Evolutionary conservation across 1,140 invertebrate species (phyloP).

Genomic region (Megalopta genalis): DNA sequence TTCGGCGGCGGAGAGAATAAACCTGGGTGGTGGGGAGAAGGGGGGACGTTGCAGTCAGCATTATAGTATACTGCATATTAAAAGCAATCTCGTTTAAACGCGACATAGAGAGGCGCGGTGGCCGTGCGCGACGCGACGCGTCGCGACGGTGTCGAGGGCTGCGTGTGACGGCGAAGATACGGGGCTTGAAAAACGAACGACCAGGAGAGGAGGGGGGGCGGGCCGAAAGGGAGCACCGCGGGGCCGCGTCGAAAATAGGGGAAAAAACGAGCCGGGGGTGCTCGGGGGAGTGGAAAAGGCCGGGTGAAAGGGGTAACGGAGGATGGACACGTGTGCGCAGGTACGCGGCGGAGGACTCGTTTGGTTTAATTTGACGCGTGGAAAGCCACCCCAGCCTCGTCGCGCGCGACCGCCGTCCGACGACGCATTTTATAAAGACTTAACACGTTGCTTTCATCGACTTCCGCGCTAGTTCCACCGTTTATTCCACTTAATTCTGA

Average conservation of each 20-base stretch:
- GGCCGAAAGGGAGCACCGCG: not conserved
- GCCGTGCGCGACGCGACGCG: too few relatives aligned
- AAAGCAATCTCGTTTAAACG: conserved; percentile 55
- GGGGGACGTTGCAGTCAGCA: conserved; percentile 39
- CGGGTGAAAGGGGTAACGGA: not conserved
- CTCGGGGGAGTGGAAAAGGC: not conserved
- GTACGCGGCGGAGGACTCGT: conserved; percentile 18
- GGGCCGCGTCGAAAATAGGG: not conserved
- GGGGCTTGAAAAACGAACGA: not conserved
- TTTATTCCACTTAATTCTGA: conserved; percentile 37
- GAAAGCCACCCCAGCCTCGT: not conserved
- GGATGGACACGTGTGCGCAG: not conserved
- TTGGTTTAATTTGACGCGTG: conserved; percentile 56
- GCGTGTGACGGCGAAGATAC: conserved; percentile 5
- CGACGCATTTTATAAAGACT: conserved; percentile 21
- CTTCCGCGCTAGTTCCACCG: conserved; percentile 3
- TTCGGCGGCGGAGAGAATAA: conserved; percentile 26
- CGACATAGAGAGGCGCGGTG: conserved; percentile 20
- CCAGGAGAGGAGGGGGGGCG: too few relatives aligned
- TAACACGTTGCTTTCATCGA: conserved; percentile 34
- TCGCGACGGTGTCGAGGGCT: not conserved
- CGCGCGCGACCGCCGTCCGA: too few relatives aligned
- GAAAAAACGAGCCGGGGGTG: not conserved
- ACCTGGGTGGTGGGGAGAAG: not conserved
- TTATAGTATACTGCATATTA: conserved; percentile 53